Percentiles rank a stretch among this genome's conserved stretches.
These are phyloP conservation scores for Oligia strigilis DNA, from an alignment of 2,888 invertebrate species.

Conservation along the genomic window DNA sequence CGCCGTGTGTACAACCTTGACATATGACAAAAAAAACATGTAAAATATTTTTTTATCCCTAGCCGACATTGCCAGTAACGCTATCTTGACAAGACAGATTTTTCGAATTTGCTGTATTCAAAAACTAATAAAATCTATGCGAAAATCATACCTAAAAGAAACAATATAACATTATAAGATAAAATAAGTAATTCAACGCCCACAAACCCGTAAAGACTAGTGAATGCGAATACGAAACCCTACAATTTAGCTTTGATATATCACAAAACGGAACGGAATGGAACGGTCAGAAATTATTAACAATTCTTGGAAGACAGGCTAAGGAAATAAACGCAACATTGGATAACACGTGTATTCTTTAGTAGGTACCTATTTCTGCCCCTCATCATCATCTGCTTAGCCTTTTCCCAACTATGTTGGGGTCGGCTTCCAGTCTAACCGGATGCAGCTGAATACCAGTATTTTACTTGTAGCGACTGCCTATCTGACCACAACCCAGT, in stretches of 20 bases:
- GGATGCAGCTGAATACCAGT: too few species aligned
- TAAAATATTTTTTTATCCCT: too few species aligned
- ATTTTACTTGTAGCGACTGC: too few species aligned
- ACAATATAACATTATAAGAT: not conserved
- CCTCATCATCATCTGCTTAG: too few species aligned
- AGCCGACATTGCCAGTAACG: not conserved
- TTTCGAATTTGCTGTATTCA: not conserved
- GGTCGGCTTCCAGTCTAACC: too few species aligned
- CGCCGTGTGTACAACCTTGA: too few species aligned
- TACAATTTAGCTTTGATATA: constrained; percentile 4
- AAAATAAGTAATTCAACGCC: not conserved
- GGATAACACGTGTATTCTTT: not conserved
- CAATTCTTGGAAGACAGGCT: not conserved
- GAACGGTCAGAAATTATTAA: not conserved
- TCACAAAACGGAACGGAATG: not conserved
- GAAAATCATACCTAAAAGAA: not conserved
- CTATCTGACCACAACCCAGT: too few species aligned
- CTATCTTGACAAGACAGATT: not conserved
- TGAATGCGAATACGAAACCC: not conserved
- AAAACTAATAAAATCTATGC: not conserved
- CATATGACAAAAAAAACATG: too few species aligned
- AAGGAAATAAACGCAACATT: not conserved
- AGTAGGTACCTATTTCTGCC: not conserved
- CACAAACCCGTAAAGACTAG: not conserved
- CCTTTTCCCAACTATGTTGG: too few species aligned